Conservation (phyloP, 2,888 invertebrate genomes). For the Metellina segmentata region DNA sequence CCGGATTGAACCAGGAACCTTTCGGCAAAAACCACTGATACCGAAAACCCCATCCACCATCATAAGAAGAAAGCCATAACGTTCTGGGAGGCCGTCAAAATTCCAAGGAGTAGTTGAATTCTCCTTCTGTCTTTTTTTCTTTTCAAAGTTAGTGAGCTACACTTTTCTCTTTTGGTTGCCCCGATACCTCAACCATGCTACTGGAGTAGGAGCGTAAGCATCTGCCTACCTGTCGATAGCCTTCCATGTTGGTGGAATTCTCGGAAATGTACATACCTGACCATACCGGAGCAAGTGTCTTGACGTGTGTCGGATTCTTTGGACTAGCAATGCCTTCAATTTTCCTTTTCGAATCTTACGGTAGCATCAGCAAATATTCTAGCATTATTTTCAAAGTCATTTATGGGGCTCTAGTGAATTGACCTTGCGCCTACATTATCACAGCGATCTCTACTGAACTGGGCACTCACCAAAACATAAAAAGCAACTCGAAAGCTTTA, state of each 20-base stretch:
- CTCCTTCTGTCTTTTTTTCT: slow-evolving; percentile 94
- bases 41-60: slow-evolving; percentile 7
- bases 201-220: slow-evolving; percentile 79
- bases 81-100: slow-evolving; percentile 88
- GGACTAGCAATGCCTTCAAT: slow-evolving; percentile 87
- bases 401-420: slow-evolving; percentile 86
- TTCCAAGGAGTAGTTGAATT: slow-evolving; percentile 97
- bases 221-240: slow-evolving; percentile 82
- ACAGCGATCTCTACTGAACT: slow-evolving; percentile 97
- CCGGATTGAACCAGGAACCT: too few relatives aligned
- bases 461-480: slow-evolving; percentile 91
- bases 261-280: slow-evolving; percentile 93
- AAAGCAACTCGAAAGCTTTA: slow-evolving; percentile 92
- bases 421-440: slow-evolving; percentile 97
- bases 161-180: slow-evolving; percentile 99
- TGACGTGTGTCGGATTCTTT: slow-evolving; percentile 92
- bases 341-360: slow-evolving; percentile 78
- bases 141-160: slow-evolving; percentile 97
- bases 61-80: slow-evolving; percentile 86
- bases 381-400: slow-evolving; percentile 77
- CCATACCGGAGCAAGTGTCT: slow-evolving; percentile 88
- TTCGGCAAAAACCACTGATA: not conserved
- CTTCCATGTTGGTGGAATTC: slow-evolving; percentile 89
- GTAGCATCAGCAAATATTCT: slow-evolving; percentile 40
- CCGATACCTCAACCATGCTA: slow-evolving; percentile 86